These are phyloP conservation scores for Oophaga pumilio DNA, from an alignment of 2,113 vertebrate genomes.

Conservation along the genomic window DNA sequence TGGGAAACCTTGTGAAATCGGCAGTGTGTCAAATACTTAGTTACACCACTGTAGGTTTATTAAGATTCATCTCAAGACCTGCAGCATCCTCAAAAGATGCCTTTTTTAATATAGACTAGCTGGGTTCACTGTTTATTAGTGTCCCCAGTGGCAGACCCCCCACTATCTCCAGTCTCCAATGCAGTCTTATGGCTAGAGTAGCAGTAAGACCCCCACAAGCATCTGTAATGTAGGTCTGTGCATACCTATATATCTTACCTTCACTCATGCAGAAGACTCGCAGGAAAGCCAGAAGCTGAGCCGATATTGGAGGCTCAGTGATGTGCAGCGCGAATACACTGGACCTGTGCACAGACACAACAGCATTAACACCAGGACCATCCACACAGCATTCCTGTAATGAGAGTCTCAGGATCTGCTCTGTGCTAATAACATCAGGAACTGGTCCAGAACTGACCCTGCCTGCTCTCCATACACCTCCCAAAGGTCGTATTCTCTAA, in stretches of 20 bases:
- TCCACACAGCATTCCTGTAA: not conserved
- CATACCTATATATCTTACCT: constrained; percentile 75
- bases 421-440: not conserved
- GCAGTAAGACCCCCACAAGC: not conserved
- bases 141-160: too few relatives aligned
- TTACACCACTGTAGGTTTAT: too few relatives aligned
- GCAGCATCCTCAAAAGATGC: too few relatives aligned
- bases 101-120: too few relatives aligned
- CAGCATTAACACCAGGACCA: not conserved
- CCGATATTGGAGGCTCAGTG: constrained; percentile 90
- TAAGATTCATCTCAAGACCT: too few relatives aligned
- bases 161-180: too few relatives aligned
- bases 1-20: too few relatives aligned
- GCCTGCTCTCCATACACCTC: not conserved
- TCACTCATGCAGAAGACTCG: constrained; percentile 98
- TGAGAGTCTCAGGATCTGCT: not conserved
- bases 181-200: too few relatives aligned
- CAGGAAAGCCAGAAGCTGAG: constrained; percentile 95
- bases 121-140: too few relatives aligned
- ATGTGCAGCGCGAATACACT: constrained; percentile 92
- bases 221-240: too few relatives aligned
- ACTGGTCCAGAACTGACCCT: not conserved
- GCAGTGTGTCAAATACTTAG: too few relatives aligned
- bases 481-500: not conserved
- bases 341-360: constrained; percentile 75